Evolutionary conservation across 2,888 invertebrate genomes (phyloP), one percentile per base, ranked within the genome.

Genomic region (Eupithecia pulchellata): DNA sequence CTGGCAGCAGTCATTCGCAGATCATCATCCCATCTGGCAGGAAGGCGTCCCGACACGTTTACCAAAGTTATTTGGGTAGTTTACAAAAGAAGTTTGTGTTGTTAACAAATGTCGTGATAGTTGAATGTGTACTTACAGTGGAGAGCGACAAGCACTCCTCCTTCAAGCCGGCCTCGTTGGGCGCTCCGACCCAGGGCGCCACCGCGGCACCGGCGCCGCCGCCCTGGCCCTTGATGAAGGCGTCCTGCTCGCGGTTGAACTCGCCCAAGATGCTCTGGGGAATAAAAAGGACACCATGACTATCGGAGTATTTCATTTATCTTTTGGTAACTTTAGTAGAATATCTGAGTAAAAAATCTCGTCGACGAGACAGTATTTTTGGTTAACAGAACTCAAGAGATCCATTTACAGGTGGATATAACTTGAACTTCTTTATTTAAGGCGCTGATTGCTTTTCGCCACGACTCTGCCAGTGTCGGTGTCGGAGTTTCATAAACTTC

Each of bases 191-290:
- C 99, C 99, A 99, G 13, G 99, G 99, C 39, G 98, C 97, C 8
- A 97, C 96, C 63, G 97, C 96, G 42, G 97, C 96, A 61, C 95
- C 94, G 64, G 96, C 95, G 78, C 96, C 96, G 77, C 95, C 95
- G 86, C 98, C 98, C 93, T 99, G 98, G 69, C 97, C 97, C 88
- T 98, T 98, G 83, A 98, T 96, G 94, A 99, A 99, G 64, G 98
- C 98, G 82, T 99, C 98, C 90, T 99, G 99, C 88, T 99, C 99
- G 87, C 98, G 98, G 91, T 98, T 98, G 94, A 99, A 98, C 86
- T 99, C 99, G 66, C 98, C 98, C 84, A 99, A 95, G 90, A 99
- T 97, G 90, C 98, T 98, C 99, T 99, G 95, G 11, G 68, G 57
- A 71, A 69, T 30, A 66, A 62, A 47, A 67, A 5, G 13, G 13